A percentile compares a stretch with the other conserved stretches of the same genome.
phyloP scores from a whole-genome alignment of 2,797 vertebrate genomes.

The Peromyscus attwateri region DNA sequence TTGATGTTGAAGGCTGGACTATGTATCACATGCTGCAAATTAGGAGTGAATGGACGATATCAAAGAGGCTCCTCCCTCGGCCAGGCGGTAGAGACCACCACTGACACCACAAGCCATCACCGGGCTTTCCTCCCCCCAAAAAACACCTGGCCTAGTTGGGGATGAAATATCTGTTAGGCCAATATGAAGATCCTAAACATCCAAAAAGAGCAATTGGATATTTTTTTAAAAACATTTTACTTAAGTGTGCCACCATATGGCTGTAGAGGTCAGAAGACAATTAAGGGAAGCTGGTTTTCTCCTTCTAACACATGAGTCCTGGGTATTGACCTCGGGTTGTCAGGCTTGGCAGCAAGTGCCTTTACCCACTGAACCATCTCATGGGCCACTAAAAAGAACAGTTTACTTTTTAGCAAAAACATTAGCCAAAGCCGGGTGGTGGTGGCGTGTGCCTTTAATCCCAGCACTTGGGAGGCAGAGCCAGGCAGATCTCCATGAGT shows the following conservation, averaged over 20 bases:
- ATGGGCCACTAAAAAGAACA: background rate
- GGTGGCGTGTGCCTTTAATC: too few relatives aligned
- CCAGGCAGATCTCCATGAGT: too few relatives aligned
- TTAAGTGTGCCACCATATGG: background rate
- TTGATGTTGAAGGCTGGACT: background rate
- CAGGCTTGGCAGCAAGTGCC: too few relatives aligned
- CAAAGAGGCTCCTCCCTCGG: background rate
- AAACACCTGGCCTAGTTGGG: background rate
- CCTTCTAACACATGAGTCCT: background rate
- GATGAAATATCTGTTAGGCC: background rate
- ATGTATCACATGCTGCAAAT: background rate
- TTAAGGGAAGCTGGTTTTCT: background rate
- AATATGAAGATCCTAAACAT: background rate
- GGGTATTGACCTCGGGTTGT: background rate
- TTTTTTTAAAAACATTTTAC: background rate
- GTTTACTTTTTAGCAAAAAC: background rate
- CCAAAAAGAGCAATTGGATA: background rate
- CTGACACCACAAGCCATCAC: background rate
- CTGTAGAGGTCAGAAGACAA: background rate
- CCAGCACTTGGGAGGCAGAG: too few relatives aligned
- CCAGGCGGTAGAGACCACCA: background rate
- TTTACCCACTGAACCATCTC: too few relatives aligned
- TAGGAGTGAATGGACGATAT: background rate
- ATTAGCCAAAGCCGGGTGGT: background rate
- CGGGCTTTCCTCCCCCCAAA: background rate